These are phyloP conservation scores for Anguilla marmorata DNA, from an alignment of 2,797 vertebrate genomes.

Conservation along the genomic window DNA sequence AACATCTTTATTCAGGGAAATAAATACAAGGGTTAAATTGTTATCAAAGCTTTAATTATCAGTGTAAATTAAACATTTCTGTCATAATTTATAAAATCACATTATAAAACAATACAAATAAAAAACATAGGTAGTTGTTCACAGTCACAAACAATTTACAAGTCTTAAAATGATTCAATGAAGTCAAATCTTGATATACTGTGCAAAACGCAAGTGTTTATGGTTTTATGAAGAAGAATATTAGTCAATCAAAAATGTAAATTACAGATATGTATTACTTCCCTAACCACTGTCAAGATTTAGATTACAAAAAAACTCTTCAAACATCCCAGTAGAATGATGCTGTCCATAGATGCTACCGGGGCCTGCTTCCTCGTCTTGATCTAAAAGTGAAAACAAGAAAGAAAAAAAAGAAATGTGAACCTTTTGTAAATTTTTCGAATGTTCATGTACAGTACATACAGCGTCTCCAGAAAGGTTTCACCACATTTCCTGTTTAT, in stretches of 20 bases:
- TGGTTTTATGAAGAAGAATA: not conserved
- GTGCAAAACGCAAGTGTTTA: not conserved
- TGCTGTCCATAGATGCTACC: constrained; percentile 51
- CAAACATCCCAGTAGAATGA: not conserved
- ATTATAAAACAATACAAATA: not conserved
- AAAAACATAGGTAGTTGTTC: not conserved
- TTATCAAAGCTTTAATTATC: not conserved
- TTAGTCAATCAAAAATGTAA: not conserved
- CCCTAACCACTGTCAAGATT: not conserved
- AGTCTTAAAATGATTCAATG: not conserved
- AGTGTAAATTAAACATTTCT: not conserved
- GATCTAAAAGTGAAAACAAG: constrained; percentile 59
- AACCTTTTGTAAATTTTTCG: not conserved
- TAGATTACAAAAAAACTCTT: not conserved
- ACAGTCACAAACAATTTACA: not conserved
- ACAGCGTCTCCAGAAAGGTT: not conserved
- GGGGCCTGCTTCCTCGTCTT: constrained; percentile 59
- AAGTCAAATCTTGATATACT: not conserved
- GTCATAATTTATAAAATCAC: not conserved
- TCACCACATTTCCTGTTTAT: not conserved
- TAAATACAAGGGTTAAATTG: not conserved
- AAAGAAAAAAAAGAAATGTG: not conserved
- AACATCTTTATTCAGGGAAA: not conserved
- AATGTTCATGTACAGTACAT: not conserved
- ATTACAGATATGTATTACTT: not conserved